Base-by-base conservation (phyloP, 2,888 invertebrate genomes). In the Synergus umbraculus region DNA sequence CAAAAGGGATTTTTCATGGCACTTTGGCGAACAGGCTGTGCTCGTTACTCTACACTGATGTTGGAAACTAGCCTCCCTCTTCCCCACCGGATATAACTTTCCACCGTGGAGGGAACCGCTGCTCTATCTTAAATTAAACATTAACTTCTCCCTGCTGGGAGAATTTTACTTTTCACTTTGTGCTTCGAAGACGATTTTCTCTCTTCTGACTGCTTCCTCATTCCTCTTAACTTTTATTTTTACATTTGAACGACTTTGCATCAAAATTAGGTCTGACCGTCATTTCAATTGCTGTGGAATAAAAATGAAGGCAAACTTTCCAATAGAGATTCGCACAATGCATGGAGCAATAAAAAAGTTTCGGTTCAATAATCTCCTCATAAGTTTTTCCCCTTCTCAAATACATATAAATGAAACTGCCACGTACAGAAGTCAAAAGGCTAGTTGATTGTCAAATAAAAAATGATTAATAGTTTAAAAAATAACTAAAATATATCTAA, bases 111-210 rank as follows among this genome's bases (percentile, higher is more conserved):
- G 77, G 81, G 78, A 81, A 86, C 84, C 84, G 78, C 83, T 80
- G 84, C 87, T 89, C 87, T 87, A 88, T 88, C 89, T 88, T 86
- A 89, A 88, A 90, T 90, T 89, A 90, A 89, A 89, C 89, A 90
- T 90, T 89, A 90, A 89, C 88, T 88, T 88, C 86, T 83, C 82
- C 86, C 87, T 83, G 83, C 81, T 80, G 82, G 84, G 76, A 82
- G 83, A 88, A 88, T 89, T 89, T 89, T 88, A 88, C 86, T 87
- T 87, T 88, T 88, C 86, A 87, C 86, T 88, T 87, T 86, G 87
- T 87, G 84, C 85, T 80, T 78, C 58, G 78, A 76, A 79, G 76
- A 82, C 83, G 81, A 82, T 85, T 83, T 82, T 83, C 83, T 78
- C 78, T 81, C 83, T 29, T 18, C 78, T 78, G 64, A 54, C 73